Evolutionary conservation across 2,113 vertebrate genomes (phyloP).

Genomic region (Zeus faber): DNA sequence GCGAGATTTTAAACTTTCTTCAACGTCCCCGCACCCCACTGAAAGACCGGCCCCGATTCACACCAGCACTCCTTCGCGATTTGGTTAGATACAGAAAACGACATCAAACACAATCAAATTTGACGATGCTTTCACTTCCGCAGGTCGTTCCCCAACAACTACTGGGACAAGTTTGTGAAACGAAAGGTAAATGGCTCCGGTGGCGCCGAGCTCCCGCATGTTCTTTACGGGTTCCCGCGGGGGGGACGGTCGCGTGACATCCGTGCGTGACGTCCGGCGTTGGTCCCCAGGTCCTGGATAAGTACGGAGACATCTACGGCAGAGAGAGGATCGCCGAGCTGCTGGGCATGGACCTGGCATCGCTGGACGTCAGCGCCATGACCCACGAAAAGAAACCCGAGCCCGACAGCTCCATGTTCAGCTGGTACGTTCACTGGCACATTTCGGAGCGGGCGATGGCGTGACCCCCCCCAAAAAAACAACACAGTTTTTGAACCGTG

Average conservation of each 20-base stretch:
- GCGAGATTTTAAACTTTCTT: too few relatives aligned
- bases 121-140: slow-evolving; percentile 23
- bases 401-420: slow-evolving; percentile 81
- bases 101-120: too few relatives aligned
- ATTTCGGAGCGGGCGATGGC: not conserved
- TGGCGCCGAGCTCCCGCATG: not conserved
- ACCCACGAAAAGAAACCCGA: slow-evolving; percentile 79
- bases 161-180: slow-evolving; percentile 97
- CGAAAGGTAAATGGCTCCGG: slow-evolving; percentile 79
- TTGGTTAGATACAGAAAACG: too few relatives aligned
- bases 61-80: too few relatives aligned
- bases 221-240: not conserved
- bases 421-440: slow-evolving; percentile 68
- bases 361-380: slow-evolving; percentile 85
- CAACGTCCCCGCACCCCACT: too few relatives aligned
- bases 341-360: slow-evolving; percentile 88
- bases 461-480: not conserved
- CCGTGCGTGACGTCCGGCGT: not conserved
- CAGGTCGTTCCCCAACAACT: slow-evolving; percentile 91
- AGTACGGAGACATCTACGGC: slow-evolving; percentile 91
- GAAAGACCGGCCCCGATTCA: too few relatives aligned
- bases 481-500: not conserved
- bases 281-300: slow-evolving; percentile 82
- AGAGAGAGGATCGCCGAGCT: slow-evolving; percentile 88
- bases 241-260: not conserved